Base-by-base conservation (phyloP, 1,140 invertebrate species). In the Drosophila nebulosa region DNA sequence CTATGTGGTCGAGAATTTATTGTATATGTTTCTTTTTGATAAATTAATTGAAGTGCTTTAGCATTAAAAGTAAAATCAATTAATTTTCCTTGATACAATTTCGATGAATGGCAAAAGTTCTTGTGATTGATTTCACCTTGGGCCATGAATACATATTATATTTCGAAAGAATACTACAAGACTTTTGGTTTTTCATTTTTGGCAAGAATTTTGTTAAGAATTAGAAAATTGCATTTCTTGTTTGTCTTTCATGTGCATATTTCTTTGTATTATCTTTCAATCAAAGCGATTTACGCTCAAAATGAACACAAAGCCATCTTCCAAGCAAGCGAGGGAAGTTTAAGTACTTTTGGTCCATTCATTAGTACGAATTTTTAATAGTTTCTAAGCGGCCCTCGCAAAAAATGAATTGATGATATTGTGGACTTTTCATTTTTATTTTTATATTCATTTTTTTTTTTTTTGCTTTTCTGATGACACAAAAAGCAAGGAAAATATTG, bases 1-100 rank as follows among this genome's bases (percentile, higher is more conserved):
- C 39, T 16, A 21, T 16, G 39, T 46, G 39, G 16, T 55, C 36
- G 22, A 72, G 55, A 52, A 71, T 59, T 60, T 63, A 18, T 10
- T 12, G 68, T 27, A 18, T 18, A 42, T 42, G 2, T 46, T 1
- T 21, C 3, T 16, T 46, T 46, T 46, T 46, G 39, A 46, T 46
- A 46, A 46, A 46, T 46, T 46, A 46, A 46, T 46, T 46, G 18
- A 46, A 46, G 16, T 21, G 39, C 16, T 6, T 7, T 21, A 16
- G 21, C 16, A 12, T 9, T 10, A 18, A 9, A 46, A 18, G 1
- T 3, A 21, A 46, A 46, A 46, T 46, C 39, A 46, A 46, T 46
- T 46, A 46, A 21, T 46, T 21, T 46, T 46, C 18, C 39, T 21
- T 0, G 16, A 1, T 42, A 16, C 39, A 30, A 32, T 12, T 21